Evolutionary conservation across 2,113 vertebrate genomes (phyloP).

Genomic region (Laterallus jamaicensis): DNA sequence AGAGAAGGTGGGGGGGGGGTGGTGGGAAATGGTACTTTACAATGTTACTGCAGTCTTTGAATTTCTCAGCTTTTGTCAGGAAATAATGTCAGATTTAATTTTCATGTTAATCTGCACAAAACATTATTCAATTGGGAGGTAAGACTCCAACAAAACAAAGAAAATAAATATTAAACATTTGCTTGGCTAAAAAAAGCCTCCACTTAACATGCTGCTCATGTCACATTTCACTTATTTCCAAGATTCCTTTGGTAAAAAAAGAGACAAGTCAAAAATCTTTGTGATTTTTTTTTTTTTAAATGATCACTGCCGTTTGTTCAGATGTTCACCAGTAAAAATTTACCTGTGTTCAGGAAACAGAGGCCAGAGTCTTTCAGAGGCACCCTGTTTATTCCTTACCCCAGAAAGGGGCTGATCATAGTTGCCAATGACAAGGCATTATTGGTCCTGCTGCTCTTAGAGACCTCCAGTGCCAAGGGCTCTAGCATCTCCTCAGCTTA

Average conservation of each 20-base stretch:
- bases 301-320: not conserved
- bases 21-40: not conserved
- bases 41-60: not conserved
- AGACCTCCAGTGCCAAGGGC: not conserved
- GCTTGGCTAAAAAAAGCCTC: not conserved
- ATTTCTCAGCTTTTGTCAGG: not conserved
- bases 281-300: not conserved
- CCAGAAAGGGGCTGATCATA: not conserved
- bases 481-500: not conserved
- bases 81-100: not conserved
- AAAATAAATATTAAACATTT: not conserved
- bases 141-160: not conserved
- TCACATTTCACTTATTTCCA: not conserved
- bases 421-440: accelerated
- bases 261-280: not conserved
- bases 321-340: not conserved
- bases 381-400: not conserved
- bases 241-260: not conserved
- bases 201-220: not conserved
- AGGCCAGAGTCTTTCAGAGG: not conserved
- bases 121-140: not conserved
- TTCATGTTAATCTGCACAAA: not conserved
- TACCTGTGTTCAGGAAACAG: not conserved
- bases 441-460: not conserved
- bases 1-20: too few relatives aligned